Conservation (phyloP, 2,797 vertebrate species). For the Crypturellus tataupa region DNA sequence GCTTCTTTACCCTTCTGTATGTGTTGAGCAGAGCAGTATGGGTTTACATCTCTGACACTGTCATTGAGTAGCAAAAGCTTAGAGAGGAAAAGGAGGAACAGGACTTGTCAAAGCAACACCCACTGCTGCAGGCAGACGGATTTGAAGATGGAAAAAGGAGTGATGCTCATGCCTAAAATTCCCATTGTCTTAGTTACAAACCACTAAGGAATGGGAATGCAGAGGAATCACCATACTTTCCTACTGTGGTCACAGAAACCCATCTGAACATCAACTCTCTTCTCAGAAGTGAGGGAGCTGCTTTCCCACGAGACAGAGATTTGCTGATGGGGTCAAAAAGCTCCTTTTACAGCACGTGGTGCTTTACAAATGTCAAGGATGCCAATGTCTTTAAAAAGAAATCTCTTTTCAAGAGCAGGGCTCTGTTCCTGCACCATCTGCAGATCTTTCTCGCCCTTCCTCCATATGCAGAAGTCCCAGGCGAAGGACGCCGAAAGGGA, state of each 20-base stretch:
- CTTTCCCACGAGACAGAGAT: neutral
- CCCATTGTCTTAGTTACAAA: neutral
- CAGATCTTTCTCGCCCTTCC: neutral
- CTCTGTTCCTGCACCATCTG: neutral
- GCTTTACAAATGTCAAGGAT: neutral
- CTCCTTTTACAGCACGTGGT: neutral
- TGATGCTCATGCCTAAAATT: neutral
- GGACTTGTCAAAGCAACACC: no score
- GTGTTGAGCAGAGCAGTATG: neutral
- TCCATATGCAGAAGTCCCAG: neutral
- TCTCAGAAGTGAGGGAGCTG: neutral
- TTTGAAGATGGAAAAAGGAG: neutral
- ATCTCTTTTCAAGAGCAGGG: neutral
- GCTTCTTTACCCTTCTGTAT: neutral
- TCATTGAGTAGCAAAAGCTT: no score
- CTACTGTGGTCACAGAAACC: neutral
- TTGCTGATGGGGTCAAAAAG: neutral
- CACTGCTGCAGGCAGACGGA: no score
- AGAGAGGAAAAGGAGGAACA: no score
- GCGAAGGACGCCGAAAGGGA: neutral
- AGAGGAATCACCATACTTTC: neutral
- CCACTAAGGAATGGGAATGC: neutral
- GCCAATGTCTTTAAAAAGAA: neutral
- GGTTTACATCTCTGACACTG: neutral
- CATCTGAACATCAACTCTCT: neutral